Conservation (phyloP, 2,888 invertebrate genomes). For the Abrostola tripartita region DNA sequence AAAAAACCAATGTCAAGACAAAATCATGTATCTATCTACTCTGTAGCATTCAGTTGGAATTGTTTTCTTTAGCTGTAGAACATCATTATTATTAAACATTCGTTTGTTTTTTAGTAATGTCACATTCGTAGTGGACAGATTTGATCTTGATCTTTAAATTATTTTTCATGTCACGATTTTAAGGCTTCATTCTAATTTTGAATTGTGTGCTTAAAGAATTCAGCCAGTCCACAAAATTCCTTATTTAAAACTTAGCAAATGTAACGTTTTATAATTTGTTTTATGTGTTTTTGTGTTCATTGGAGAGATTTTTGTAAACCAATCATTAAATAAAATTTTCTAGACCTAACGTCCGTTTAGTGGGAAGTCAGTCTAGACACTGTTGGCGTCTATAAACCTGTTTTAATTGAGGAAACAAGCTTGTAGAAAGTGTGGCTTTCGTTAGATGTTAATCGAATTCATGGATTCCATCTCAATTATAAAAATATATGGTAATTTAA, state of each 20-base stretch:
- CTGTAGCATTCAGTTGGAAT: constrained; percentile 12
- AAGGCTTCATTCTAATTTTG: constrained; percentile 18
- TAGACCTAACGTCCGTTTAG: constrained; percentile 32
- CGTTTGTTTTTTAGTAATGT: neutral
- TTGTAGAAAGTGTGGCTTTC: constrained; percentile 61
- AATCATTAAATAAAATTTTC: constrained; percentile 15
- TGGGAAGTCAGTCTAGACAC: constrained; percentile 33
- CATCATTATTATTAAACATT: too few relatives aligned
- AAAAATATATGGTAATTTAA: constrained; percentile 6
- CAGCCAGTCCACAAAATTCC: too few relatives aligned
- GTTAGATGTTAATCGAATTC: constrained; percentile 35
- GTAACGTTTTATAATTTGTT: too few relatives aligned
- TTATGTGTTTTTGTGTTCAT: too few relatives aligned
- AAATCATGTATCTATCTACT: constrained; percentile 17
- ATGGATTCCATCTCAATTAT: constrained; percentile 17
- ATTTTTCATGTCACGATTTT: constrained; percentile 33
- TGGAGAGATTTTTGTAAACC: too few relatives aligned
- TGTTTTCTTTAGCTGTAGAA: neutral
- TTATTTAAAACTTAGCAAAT: too few relatives aligned
- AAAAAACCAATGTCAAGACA: constrained; percentile 39
- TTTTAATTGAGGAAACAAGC: constrained; percentile 56
- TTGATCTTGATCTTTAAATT: constrained; percentile 39
- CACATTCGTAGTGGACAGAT: constrained; percentile 22
- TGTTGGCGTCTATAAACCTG: constrained; percentile 46
- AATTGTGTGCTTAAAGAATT: neutral